These are phyloP conservation scores for Corticium candelabrum DNA, from an alignment of 37 sponge, comb jelly and placozoan species.

Conservation along the genomic window DNA sequence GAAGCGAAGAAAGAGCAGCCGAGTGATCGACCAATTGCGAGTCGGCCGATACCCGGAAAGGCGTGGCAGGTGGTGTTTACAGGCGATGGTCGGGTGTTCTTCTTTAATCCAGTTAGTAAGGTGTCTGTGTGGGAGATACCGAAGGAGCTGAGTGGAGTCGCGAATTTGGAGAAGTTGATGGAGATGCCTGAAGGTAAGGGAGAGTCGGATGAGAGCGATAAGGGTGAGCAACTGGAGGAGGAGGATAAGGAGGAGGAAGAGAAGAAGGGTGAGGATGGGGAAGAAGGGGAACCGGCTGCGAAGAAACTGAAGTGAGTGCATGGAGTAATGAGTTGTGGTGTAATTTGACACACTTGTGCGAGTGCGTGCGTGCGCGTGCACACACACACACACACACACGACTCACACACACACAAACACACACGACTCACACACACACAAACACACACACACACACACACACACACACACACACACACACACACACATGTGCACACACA, in stretches of 20 bases:
- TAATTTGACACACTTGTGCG: not conserved
- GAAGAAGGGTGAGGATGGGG: constrained; percentile 6
- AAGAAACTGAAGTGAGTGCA: constrained; percentile 7
- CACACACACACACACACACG: too few species aligned
- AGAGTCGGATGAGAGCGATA: constrained; percentile 29
- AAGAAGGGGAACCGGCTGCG: constrained; percentile 9
- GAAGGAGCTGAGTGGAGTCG: constrained; percentile 64
- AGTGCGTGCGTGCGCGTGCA: too few species aligned
- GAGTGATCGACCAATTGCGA: constrained; percentile 43
- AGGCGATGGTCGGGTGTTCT: constrained; percentile 73
- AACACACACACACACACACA: too few species aligned
- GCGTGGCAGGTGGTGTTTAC: constrained; percentile 97
- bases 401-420: too few species aligned
- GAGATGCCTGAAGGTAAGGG: constrained; percentile 52
- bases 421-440: too few species aligned
- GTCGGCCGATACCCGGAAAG: constrained; percentile 55
- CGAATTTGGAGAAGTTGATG: constrained; percentile 62
- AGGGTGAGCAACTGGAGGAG: not conserved
- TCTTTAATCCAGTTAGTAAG: constrained; percentile 73
- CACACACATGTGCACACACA: too few species aligned
- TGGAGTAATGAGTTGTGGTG: too few species aligned
- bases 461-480: too few species aligned
- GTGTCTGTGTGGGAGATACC: constrained; percentile 82
- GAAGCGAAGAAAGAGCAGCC: not conserved
- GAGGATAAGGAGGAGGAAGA: constrained; percentile 12